These are phyloP conservation scores for Orthosia gracilis DNA, from an alignment of 2,888 invertebrate genomes.

Conservation along the genomic window DNA sequence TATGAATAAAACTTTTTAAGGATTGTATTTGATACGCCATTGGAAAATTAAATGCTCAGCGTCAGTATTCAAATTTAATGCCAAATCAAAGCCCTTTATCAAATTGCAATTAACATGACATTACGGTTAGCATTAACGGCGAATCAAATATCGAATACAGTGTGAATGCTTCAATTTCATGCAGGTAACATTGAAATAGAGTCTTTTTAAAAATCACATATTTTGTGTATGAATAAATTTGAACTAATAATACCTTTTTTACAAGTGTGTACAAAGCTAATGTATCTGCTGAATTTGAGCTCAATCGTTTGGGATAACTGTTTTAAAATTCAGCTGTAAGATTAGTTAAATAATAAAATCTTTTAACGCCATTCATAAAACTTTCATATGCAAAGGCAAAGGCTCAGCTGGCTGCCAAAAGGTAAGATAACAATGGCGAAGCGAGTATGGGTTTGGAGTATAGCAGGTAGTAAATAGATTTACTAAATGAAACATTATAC, in stretches of 20 bases:
- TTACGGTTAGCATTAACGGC: neutral
- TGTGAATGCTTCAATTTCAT: neutral
- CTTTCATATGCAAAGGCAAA: too few species aligned
- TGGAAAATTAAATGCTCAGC: neutral
- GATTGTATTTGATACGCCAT: neutral
- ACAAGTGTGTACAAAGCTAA: too few species aligned
- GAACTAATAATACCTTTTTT: too few species aligned
- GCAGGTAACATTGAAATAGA: neutral
- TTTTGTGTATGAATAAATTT: neutral
- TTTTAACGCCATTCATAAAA: too few species aligned
- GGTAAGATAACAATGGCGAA: too few species aligned
- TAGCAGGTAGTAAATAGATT: neutral
- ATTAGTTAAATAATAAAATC: too few species aligned
- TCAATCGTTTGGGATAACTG: too few species aligned
- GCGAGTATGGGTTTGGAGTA: too few species aligned
- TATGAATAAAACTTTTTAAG: neutral
- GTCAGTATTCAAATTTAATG: neutral
- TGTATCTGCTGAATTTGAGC: too few species aligned
- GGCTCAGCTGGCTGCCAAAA: too few species aligned
- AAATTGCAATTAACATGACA: neutral
- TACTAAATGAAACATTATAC: neutral
- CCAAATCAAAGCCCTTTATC: slow-evolving; percentile 9
- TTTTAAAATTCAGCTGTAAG: too few species aligned
- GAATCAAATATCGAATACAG: neutral
- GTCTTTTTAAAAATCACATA: neutral